These are phyloP conservation scores for Lucilia sericata DNA, from an alignment of 1,140 invertebrate species.

Conservation along the genomic window DNA sequence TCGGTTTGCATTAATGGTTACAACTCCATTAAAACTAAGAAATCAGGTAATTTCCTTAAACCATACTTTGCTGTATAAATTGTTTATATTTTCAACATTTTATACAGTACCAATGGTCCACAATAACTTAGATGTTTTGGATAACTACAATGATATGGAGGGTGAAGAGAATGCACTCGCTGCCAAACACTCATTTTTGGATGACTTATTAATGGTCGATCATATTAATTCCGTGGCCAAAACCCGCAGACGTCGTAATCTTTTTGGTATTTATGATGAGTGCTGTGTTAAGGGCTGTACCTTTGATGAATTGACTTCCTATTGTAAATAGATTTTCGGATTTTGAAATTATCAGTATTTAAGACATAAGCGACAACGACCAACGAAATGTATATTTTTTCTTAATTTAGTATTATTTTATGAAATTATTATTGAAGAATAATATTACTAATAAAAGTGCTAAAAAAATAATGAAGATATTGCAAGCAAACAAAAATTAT, in stretches of 20 bases:
- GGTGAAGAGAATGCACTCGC: neutral
- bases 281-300: slow-evolving; percentile 8
- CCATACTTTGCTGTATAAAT: neutral
- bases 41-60: neutral
- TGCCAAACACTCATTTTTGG: neutral
- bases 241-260: neutral
- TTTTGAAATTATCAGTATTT: too few species aligned
- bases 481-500: too few species aligned
- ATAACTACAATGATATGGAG: neutral
- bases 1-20: neutral
- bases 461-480: too few species aligned
- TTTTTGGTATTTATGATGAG: neutral
- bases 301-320: neutral
- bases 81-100: neutral
- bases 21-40: neutral
- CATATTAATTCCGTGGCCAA: neutral
- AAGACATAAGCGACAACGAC: too few species aligned
- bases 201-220: neutral
- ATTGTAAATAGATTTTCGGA: neutral
- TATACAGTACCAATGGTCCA: neutral
- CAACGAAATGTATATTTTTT: too few species aligned
- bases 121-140: neutral
- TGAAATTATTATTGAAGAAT: too few species aligned
- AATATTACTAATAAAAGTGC: too few species aligned
- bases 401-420: too few species aligned